Conservation (phyloP, 2,888 invertebrate species). For the Halictus quadricinctus region DNA sequence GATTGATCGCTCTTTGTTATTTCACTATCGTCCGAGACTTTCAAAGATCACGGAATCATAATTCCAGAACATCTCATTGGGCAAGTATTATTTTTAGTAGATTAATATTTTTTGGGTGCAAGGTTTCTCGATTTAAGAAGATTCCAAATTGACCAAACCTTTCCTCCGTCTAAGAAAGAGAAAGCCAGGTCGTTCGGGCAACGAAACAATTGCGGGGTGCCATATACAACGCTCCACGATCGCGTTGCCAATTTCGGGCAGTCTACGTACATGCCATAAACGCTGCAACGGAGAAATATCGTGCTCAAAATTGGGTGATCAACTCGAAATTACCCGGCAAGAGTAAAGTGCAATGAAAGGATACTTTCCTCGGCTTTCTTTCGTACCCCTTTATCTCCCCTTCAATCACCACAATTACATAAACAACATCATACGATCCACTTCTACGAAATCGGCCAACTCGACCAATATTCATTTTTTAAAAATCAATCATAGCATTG, state of each 20-base stretch:
- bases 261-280: not conserved
- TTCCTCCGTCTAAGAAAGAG: not conserved
- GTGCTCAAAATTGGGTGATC: conserved; percentile 2
- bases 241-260: not conserved
- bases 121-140: not conserved
- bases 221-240: not conserved
- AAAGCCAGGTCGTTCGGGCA: not conserved
- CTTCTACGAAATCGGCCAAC: not conserved
- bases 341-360: not conserved
- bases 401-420: not conserved
- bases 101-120: not conserved
- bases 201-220: not conserved
- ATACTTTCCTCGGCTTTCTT: not conserved
- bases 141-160: not conserved
- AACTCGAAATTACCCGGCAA: not conserved
- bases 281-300: not conserved
- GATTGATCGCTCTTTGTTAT: not conserved
- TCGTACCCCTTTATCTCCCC: not conserved
- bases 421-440: not conserved
- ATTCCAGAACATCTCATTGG: not conserved
- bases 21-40: not conserved
- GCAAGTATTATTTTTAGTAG: not conserved
- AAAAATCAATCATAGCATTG: not conserved
- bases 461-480: not conserved
- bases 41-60: not conserved